Evolutionary conservation across 2,113 vertebrate genomes (phyloP).

Genomic region (Alethe diademata): DNA sequence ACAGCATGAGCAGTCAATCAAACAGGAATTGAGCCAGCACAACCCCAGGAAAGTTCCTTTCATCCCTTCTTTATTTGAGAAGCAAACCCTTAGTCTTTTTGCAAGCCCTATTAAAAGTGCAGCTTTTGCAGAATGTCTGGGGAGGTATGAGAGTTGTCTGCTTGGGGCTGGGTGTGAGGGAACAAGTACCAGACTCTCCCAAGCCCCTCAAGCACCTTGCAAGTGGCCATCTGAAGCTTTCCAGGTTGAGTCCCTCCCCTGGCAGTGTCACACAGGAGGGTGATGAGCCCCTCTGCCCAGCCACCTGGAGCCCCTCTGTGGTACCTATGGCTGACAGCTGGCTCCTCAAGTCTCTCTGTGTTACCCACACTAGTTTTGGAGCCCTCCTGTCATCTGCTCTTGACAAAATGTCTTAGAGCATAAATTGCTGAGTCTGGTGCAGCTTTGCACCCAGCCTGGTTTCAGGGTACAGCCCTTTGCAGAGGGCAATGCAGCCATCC

Average conservation of each 20-base stretch:
- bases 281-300: neutral
- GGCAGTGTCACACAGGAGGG: neutral
- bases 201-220: slow-evolving; percentile 28
- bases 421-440: neutral
- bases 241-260: rapidly evolving
- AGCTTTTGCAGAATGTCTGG: slow-evolving; percentile 39
- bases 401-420: neutral
- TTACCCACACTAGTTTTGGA: neutral
- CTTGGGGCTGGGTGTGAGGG: slow-evolving; percentile 11
- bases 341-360: neutral
- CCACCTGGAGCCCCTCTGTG: neutral
- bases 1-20: slow-evolving; percentile 67
- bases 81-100: slow-evolving; percentile 57
- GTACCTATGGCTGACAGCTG: neutral
- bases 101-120: slow-evolving; percentile 53
- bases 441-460: neutral
- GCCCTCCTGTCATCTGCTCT: neutral
- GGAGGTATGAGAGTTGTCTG: slow-evolving; percentile 1
- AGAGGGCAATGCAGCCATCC: neutral
- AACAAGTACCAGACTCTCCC: slow-evolving; percentile 48
- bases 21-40: slow-evolving; percentile 64
- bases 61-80: slow-evolving; percentile 67
- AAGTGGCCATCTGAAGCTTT: neutral
- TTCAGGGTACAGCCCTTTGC: neutral
- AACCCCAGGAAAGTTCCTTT: slow-evolving; percentile 69